These are phyloP conservation scores for Lasioglossum pauxillum DNA, from an alignment of 2,888 invertebrate species.

Conservation along the genomic window DNA sequence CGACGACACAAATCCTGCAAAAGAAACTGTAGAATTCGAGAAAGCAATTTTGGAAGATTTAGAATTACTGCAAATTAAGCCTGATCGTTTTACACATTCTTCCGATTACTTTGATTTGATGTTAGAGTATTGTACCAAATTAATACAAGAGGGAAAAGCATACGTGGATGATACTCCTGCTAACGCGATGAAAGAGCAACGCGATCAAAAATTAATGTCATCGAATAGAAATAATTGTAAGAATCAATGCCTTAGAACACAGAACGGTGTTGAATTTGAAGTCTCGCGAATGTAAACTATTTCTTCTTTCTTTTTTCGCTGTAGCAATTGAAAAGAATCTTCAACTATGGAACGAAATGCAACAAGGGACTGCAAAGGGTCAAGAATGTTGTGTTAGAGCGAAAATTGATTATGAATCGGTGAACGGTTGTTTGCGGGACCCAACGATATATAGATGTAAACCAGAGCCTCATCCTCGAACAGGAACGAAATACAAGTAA, in stretches of 20 bases:
- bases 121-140: conserved; percentile 93
- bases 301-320: neutral
- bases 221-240: conserved; percentile 93
- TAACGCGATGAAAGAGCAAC: conserved; percentile 96
- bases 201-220: conserved; percentile 95
- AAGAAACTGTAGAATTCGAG: conserved; percentile 98
- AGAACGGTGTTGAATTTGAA: neutral
- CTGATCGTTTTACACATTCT: conserved; percentile 96
- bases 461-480: conserved; percentile 96
- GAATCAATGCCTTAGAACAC: neutral
- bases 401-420: conserved; percentile 98
- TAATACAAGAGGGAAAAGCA: conserved; percentile 95
- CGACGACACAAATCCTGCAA: conserved; percentile 99
- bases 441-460: conserved; percentile 99
- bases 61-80: conserved; percentile 94
- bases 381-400: conserved; percentile 97
- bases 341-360: conserved; percentile 97
- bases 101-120: conserved; percentile 98
- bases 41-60: conserved; percentile 98
- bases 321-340: conserved; percentile 94
- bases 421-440: conserved; percentile 98
- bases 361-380: conserved; percentile 91
- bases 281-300: neutral
- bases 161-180: conserved; percentile 98
- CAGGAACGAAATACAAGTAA: conserved; percentile 97